phyloP scores from a whole-genome alignment of 1,140 invertebrate genomes.

The Apis dorsata region DNA sequence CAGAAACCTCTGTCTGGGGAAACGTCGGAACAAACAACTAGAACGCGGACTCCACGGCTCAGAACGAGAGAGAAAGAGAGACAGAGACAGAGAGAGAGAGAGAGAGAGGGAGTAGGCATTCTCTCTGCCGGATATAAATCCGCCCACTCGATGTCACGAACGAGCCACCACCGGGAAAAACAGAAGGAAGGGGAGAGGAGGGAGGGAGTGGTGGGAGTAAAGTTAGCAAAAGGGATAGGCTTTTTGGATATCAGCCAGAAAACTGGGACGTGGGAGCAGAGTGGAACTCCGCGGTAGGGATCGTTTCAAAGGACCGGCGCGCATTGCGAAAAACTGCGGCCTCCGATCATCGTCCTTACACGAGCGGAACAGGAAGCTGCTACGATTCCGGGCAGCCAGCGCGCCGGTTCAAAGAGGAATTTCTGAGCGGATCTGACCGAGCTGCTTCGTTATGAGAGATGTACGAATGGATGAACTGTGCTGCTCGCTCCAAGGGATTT shows the following conservation, averaged over 20 bases:
- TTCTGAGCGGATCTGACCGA: neutral
- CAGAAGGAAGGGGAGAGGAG: neutral
- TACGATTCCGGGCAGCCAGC: neutral
- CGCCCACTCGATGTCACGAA: constrained; percentile 47
- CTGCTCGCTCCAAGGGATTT: neutral
- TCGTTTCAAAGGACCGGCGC: constrained; percentile 44
- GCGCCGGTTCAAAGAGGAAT: constrained; percentile 12
- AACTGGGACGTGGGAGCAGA: constrained; percentile 20
- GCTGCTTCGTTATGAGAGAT: neutral
- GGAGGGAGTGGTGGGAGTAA: neutral
- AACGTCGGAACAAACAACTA: constrained; percentile 43
- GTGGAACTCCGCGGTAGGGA: constrained; percentile 21
- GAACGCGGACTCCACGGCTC: constrained; percentile 15
- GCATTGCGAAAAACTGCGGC: constrained; percentile 43
- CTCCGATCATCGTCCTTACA: constrained; percentile 13
- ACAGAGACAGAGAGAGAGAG: neutral
- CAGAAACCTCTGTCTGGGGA: neutral
- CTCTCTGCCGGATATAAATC: constrained; percentile 52
- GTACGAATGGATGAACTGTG: too few species aligned
- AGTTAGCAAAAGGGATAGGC: constrained; percentile 41
- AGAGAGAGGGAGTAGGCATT: constrained; percentile 20
- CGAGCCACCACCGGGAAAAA: neutral
- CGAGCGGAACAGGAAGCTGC: constrained; percentile 18
- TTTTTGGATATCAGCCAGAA: constrained; percentile 51
- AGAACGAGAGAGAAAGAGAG: neutral